Base-by-base conservation (phyloP, 2,797 vertebrate genomes). In the Myiotriccus ornatus region DNA sequence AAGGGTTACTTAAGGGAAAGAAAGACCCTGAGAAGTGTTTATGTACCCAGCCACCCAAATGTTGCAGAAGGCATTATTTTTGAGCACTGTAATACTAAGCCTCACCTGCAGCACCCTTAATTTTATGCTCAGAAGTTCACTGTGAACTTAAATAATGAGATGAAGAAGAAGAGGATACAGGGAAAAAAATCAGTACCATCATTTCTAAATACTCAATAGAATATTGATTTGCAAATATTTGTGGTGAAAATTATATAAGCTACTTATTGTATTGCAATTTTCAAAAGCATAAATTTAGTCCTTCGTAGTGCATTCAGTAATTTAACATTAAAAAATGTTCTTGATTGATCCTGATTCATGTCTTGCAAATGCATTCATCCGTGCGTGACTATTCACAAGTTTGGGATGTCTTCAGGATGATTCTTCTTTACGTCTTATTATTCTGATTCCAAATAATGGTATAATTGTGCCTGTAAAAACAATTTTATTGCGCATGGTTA, bases 381-480 rank as follows among this genome's bases (percentile, higher is more conserved):
- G 3, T 87, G 39, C 32, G 82, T 74, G 62, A 80, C 24, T 68
- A 4, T 68, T 90, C 25, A 69, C 55, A 79, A 41, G 13, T 79
- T 35, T 63, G 30, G 5, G 12, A 39, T 69, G 65, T 55, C 63
- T 92, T 87, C 13, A 41, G 41, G 27, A 19, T 74, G 14, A 62
- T 79, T 70, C 23, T 82, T 91, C 67, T 88, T 93, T 90, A n/a
- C 3, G 9, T 94, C 34, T 87, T 87, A 53, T 7, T 84, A 70
- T 93, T 93, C 65, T 91, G n/a, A 35, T 65, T 91, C 41, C 64
- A 87, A 78, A 84, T 69, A 50, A 50, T 39, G 68, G 55, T 81
- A 10, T 49, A 70, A 65, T 81, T 12, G 1, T 91, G 21, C 30
- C 18, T 69, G 46, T 88, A 68, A 76, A 86, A 88, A 19, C 35